Conservation (phyloP, 2,797 vertebrate genomes). For the Gymnopithys bicolor region DNA sequence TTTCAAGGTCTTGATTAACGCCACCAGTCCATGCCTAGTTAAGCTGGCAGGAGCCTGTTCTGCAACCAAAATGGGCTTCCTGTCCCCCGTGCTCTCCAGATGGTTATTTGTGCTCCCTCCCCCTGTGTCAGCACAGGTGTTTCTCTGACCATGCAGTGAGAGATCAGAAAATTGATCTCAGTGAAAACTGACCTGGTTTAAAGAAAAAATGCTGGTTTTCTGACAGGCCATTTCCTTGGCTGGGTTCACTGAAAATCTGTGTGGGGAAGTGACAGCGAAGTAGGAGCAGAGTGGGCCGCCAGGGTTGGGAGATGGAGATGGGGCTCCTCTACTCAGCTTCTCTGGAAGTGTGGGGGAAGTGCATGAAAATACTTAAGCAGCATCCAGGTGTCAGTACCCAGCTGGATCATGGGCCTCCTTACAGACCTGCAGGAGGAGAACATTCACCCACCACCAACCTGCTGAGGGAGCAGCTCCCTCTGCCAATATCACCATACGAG, state of each 20-base stretch:
- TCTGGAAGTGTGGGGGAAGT: neutral
- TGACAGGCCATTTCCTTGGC: conserved; percentile 3
- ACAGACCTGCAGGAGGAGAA: neutral
- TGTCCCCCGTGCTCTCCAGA: conserved; percentile 53
- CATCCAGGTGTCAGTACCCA: neutral
- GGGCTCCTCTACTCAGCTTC: neutral
- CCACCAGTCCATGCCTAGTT: conserved; percentile 64
- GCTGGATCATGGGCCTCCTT: neutral
- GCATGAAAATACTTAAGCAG: neutral
- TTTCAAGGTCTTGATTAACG: conserved; percentile 62
- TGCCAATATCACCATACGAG: rapidly evolving
- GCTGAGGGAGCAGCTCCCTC: neutral
- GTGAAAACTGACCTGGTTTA: conserved; percentile 47
- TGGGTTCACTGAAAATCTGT: neutral
- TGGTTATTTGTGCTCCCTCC: conserved; percentile 15
- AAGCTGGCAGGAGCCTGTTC: conserved; percentile 58
- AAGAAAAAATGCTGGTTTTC: conserved; percentile 12
- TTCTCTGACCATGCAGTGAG: conserved; percentile 33
- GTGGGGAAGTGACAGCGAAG: rapidly evolving
- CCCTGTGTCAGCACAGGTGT: conserved; percentile 49
- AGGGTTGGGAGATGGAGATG: neutral
- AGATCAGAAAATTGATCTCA: conserved; percentile 50
- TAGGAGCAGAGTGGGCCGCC: rapidly evolving
- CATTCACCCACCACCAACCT: neutral
- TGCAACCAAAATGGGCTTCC: conserved; percentile 55